Percentiles rank a stretch among this genome's conserved stretches.
phyloP scores from a whole-genome alignment of 2,113 vertebrate genomes.

The Sebastes fasciatus region DNA sequence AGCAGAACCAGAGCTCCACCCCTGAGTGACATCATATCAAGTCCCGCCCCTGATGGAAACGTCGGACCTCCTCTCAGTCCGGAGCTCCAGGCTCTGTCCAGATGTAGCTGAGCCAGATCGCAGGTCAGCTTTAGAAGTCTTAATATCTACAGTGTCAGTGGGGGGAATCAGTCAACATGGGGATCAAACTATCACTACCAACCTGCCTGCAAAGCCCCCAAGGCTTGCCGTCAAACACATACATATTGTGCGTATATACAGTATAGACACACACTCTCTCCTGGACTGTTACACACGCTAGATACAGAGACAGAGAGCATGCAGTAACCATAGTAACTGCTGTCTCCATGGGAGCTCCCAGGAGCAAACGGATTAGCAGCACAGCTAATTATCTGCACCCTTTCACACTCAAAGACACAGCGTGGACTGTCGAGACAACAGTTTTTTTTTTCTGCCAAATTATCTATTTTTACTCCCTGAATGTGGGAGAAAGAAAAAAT shows the following conservation, averaged over 20 bases:
- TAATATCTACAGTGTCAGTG: constrained; percentile 45
- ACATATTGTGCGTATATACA: constrained; percentile 45
- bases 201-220: constrained; percentile 47
- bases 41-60: constrained; percentile 23
- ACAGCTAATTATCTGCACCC: constrained; percentile 65
- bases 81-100: constrained; percentile 37
- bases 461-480: constrained; percentile 73
- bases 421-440: constrained; percentile 49
- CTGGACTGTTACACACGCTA: constrained; percentile 71
- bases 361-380: constrained; percentile 67
- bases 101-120: constrained; percentile 60
- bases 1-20: constrained; percentile 92
- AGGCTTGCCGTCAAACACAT: constrained; percentile 48
- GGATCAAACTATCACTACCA: constrained; percentile 58
- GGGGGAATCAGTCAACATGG: constrained; percentile 56
- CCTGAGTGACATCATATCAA: constrained; percentile 77
- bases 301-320: constrained; percentile 53
- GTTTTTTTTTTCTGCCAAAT: constrained; percentile 70
- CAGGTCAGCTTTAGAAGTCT: constrained; percentile 60
- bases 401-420: constrained; percentile 52
- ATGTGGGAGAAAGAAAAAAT: constrained; percentile 42
- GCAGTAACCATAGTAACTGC: constrained; percentile 74
- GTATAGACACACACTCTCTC: constrained; percentile 50
- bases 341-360: constrained; percentile 64
- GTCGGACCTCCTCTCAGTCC: constrained; percentile 60